These are phyloP conservation scores for Pyrochroa serraticornis DNA, from an alignment of 2,888 invertebrate genomes.

Conservation along the genomic window DNA sequence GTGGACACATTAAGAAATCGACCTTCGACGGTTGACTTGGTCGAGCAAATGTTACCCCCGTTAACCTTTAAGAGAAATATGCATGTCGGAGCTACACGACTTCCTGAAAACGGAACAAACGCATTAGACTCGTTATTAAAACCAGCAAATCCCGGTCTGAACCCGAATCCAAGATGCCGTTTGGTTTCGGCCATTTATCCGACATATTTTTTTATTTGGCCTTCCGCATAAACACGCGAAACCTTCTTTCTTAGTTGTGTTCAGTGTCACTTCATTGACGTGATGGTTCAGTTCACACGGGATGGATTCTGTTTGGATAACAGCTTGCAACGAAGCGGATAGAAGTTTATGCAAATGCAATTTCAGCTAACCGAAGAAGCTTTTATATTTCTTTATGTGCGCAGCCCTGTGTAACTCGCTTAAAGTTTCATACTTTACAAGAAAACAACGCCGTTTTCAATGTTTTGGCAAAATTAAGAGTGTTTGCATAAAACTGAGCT, in stretches of 20 bases:
- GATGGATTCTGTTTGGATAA: slow-evolving; percentile 6
- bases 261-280: neutral
- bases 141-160: slow-evolving; percentile 1
- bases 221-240: neutral
- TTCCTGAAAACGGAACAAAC: slow-evolving; percentile 7
- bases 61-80: neutral
- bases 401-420: neutral
- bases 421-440: neutral
- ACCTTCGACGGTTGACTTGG: no score
- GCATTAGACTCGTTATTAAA: neutral
- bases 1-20: neutral
- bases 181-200: neutral
- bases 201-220: neutral
- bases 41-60: no score
- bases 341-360: slow-evolving; percentile 17
- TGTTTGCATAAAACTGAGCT: no score
- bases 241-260: no score
- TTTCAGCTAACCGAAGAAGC: slow-evolving; percentile 12
- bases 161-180: neutral
- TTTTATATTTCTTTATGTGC: slow-evolving; percentile 4
- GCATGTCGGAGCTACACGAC: neutral
- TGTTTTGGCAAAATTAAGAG: neutral
- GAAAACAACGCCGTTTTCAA: neutral
- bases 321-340: slow-evolving; percentile 12
- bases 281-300: neutral